These are phyloP conservation scores for Mythimna ferrago DNA, from an alignment of 2,888 invertebrate genomes.

Conservation along the genomic window DNA sequence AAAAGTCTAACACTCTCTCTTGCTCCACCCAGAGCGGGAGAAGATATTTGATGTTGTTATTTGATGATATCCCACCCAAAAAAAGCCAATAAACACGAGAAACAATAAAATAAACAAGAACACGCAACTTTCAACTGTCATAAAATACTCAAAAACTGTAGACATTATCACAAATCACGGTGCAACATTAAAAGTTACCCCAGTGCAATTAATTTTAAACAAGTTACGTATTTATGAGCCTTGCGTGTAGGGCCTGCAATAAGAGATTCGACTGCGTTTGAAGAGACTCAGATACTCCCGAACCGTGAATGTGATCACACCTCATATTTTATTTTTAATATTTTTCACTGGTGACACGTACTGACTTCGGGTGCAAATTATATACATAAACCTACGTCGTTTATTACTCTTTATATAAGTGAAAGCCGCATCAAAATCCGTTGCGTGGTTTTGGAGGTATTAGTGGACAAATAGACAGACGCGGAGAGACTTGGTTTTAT, in stretches of 20 bases:
- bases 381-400: too few relatives aligned
- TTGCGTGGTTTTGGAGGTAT: too few relatives aligned
- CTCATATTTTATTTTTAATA: not conserved
- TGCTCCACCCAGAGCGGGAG: not conserved
- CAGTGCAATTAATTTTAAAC: constrained; percentile 9
- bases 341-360: not conserved
- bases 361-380: too few relatives aligned
- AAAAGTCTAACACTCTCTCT: not conserved
- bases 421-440: too few relatives aligned
- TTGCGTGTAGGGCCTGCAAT: constrained; percentile 25
- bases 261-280: not conserved
- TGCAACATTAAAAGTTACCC: constrained; percentile 14
- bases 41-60: not conserved
- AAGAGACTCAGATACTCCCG: constrained; percentile 5
- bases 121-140: not conserved
- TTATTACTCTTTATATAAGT: too few relatives aligned
- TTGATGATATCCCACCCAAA: not conserved
- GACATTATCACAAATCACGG: constrained; percentile 3
- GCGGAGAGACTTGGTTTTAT: too few relatives aligned
- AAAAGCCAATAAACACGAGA: not conserved
- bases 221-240: constrained; percentile 26
- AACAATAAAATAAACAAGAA: not conserved
- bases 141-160: constrained; percentile 6
- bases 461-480: too few relatives aligned
- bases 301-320: not conserved